Conservation (phyloP, 1,140 invertebrate species). For the Campoletis sonorensis region DNA sequence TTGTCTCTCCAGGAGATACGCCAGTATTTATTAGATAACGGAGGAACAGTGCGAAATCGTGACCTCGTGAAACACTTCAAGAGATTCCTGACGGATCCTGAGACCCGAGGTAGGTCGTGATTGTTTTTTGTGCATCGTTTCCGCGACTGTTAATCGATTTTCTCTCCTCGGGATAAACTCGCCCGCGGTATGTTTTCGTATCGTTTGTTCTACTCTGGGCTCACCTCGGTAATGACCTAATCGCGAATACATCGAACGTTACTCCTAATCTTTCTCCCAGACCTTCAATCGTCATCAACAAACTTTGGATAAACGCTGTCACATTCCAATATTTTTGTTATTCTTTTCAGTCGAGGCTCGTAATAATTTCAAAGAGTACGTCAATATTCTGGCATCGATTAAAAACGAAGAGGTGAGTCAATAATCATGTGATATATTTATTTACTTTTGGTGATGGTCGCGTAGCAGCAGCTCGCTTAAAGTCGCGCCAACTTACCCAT, state of each 20-base stretch:
- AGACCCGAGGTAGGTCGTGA: slow-evolving; percentile 82
- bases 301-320: not conserved
- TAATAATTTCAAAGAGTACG: slow-evolving; percentile 92
- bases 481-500: slow-evolving; percentile 8
- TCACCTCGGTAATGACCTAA: too few relatives aligned
- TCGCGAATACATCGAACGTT: too few relatives aligned
- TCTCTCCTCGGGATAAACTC: not conserved
- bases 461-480: not conserved
- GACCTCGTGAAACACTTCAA: slow-evolving; percentile 93
- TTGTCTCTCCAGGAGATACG: slow-evolving; percentile 89
- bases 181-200: not conserved
- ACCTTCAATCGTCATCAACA: not conserved
- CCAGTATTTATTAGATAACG: slow-evolving; percentile 88
- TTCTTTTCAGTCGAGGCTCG: slow-evolving; percentile 86
- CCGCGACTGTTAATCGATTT: slow-evolving; percentile 12
- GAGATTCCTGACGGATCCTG: slow-evolving; percentile 87
- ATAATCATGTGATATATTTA: slow-evolving; percentile 3
- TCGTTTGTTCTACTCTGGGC: too few relatives aligned
- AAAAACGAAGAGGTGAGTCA: slow-evolving; percentile 81
- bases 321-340: slow-evolving; percentile 49
- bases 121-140: not conserved
- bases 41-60: slow-evolving; percentile 90
- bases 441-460: slow-evolving; percentile 12
- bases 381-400: slow-evolving; percentile 91
- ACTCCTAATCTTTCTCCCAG: not conserved